phyloP scores from a whole-genome alignment of 2,113 vertebrate genomes.

The Myrmecophaga tridactyla region DNA sequence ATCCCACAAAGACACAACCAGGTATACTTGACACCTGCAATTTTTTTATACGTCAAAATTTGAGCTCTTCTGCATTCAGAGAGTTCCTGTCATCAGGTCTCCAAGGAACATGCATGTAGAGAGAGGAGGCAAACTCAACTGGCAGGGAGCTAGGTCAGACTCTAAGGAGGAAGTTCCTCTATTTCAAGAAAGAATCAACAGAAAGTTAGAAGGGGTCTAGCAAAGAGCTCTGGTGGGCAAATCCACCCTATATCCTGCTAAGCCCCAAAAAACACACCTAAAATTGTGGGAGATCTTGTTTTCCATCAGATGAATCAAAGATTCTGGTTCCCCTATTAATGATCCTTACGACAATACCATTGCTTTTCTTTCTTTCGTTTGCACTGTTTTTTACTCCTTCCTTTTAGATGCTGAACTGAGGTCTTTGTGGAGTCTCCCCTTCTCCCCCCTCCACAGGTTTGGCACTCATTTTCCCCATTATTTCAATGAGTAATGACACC shows the following conservation, averaged over 20 bases:
- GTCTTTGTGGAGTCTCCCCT: background rate
- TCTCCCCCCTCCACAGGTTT: background rate
- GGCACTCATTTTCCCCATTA: slow-evolving; percentile 59
- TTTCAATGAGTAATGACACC: slow-evolving; percentile 66
- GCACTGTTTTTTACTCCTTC: background rate
- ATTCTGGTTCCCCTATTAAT: background rate
- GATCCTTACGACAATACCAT: background rate
- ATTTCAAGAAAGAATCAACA: slow-evolving; percentile 5
- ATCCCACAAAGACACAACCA: background rate
- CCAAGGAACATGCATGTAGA: background rate
- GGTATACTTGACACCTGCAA: background rate
- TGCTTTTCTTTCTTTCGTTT: background rate
- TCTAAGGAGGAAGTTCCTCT: background rate
- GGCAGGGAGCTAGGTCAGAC: background rate
- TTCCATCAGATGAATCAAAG: background rate
- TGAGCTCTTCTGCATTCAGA: background rate
- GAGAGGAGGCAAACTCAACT: background rate
- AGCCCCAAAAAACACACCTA: background rate
- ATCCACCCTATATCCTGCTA: background rate
- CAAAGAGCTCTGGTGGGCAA: background rate
- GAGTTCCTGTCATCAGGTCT: background rate
- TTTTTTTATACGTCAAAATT: background rate
- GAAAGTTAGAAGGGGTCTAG: background rate
- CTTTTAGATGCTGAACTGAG: background rate
- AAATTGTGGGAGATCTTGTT: background rate